Evolutionary conservation across 2,888 invertebrate species (phyloP), one percentile per base, ranked within the genome.

Genomic region (Sesia apiformis): DNA sequence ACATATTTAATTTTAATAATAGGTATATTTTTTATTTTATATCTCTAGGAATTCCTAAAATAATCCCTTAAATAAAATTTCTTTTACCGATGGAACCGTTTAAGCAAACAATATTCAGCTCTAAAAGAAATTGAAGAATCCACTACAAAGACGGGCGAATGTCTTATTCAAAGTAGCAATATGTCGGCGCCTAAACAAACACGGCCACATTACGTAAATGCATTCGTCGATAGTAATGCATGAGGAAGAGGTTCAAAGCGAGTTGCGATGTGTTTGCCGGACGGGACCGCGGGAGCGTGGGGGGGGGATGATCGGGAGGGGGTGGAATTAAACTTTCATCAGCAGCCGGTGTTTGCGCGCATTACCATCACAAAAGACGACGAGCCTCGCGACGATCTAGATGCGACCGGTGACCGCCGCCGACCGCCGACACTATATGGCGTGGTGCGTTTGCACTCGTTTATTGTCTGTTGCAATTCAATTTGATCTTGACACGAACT

Each of bases 141-240:
- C 60, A 58, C 58, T 58, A 70, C 75, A 76, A 76, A 76, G 72
- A 70, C 67, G 58, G 59, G 60, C 67, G 68, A 74, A 80, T 81
- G 63, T 78, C 72, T 79, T 83, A 85, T 84, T 83, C 76, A 81
- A 82, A 85, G 82, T 78, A 77, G 84, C 84, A 81, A 83, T 83
- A 82, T 72, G 70, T 52, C 63, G 71, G 78, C 70, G 77, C 84
- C 84, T 84, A 80, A 82, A 78, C 78, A 78, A 84, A 85, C 81
- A 84, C 40, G 52, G n/a, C 7, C 67, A 66, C 73, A 72, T 75
- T 73, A 71, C 75, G 74, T 69, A 70, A 73, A 74, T 70, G 80
- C 76, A 72, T 69, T 69, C 71, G 56, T 50, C 53, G 67, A 70
- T 74, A 61, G 65, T 66, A 64, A 73, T 74, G 76, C 76, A 76